Evolutionary conservation across 2,797 vertebrate genomes (phyloP), one percentile per base, ranked within the genome.

Genomic region (Phalloptychus januarius): DNA sequence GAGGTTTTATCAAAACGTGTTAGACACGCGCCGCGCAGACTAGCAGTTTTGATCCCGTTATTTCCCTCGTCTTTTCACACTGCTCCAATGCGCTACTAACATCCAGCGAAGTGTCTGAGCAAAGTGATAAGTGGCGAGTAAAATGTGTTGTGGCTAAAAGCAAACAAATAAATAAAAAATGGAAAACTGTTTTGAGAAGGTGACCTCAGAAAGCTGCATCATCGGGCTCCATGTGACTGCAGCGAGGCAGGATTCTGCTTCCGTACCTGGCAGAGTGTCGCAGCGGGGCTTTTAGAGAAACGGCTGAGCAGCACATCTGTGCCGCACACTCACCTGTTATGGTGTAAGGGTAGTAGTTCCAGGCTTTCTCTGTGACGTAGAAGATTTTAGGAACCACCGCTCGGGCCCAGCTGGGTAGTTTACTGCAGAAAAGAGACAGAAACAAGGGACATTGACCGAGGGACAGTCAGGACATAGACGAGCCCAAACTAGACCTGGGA

Each of bases 321-420:
- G 75, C 0, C 2, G 33, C 61, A 48, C 23, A 28, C 88, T 91
- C 91, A 99, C 98, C 98, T 96, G 98, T 99, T 85, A 98, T 96
- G 76, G 97, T 99, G 82, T 98, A 98, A 33, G 98, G 98, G 84
- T 99, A 99, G 82, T 99, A 99, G 95, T 99, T 99, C 97, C 98
- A 99, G 1, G 98, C 98, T 90, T 99, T 99, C 92, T 99, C 97
- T 1, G 98, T 99, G 83, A 99, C 96, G 0, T 99, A 99, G 95
- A 99, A 99, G 94, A 99, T 99, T 93, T 97, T 98, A 52, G 97
- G 98, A 87, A 99, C 97, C 81, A 99, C 98, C 79, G 97, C 98
- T 92, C 97, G 96, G 82, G 98, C 98, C 98, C 98, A 99, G 88
- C 95, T 98, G 79, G 98, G 98, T 85, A 99, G 95, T 92, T 99